A percentile compares a stretch with the other conserved stretches of the same genome.
Conservation (phyloP, 1,140 invertebrate genomes). For the Pantala flavescens region DNA sequence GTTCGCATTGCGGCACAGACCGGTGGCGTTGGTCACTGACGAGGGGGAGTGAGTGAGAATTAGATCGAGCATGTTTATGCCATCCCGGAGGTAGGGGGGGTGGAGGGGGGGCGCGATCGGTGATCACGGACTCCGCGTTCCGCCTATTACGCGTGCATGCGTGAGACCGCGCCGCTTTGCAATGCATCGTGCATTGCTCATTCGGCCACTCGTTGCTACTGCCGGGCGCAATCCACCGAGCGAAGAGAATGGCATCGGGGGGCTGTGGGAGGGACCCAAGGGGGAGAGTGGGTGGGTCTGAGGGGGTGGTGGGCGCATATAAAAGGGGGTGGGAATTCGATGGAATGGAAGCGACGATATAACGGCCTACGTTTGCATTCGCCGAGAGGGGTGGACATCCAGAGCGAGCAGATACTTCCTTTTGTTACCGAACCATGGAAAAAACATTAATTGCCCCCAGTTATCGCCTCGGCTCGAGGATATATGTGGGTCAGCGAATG, state of each 20-base stretch:
- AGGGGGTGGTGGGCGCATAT: neutral
- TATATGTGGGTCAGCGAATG: neutral
- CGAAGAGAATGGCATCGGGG: neutral
- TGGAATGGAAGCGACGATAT: slow-evolving; percentile 4
- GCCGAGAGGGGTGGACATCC: neutral
- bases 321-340: neutral
- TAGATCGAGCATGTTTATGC: too few relatives aligned
- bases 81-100: neutral
- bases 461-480: neutral
- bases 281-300: neutral
- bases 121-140: neutral
- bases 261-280: neutral
- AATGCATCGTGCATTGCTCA: neutral
- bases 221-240: neutral
- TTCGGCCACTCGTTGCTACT: neutral
- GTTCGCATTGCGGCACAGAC: too few relatives aligned
- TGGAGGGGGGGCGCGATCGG: neutral
- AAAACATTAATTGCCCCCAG: neutral
- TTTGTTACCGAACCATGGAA: neutral
- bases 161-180: neutral
- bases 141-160: neutral
- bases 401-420: neutral
- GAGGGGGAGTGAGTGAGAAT: too few relatives aligned
- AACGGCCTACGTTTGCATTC: neutral
- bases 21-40: too few relatives aligned